Percentiles rank a stretch among this genome's conserved stretches.
Evolutionary conservation across 2,113 vertebrate genomes (phyloP).

Genomic region (Notarius quadriscutis): DNA sequence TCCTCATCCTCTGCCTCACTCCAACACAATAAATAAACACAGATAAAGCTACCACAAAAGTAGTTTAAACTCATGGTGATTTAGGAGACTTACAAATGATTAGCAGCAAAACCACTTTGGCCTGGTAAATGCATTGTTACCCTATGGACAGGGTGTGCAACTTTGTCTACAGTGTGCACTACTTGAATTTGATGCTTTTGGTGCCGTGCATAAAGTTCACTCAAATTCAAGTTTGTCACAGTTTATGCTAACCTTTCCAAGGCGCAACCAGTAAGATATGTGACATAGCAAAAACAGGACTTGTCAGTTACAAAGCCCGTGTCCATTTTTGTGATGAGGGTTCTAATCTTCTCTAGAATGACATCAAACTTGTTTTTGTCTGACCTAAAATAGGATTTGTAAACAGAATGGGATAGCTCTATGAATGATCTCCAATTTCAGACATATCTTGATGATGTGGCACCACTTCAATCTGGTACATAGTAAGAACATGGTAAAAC

Average conservation of each 20-base stretch:
- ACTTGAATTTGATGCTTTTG: not conserved
- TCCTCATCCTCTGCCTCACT: constrained; percentile 80
- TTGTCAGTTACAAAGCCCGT: not conserved
- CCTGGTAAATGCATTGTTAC: not conserved
- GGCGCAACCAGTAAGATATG: not conserved
- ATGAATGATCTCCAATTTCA: not conserved
- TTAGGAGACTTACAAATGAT: not conserved
- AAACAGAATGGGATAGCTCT: not conserved
- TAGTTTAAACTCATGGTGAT: not conserved
- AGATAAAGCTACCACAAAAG: not conserved
- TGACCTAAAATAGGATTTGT: not conserved
- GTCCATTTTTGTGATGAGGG: not conserved
- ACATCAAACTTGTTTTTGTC: not conserved
- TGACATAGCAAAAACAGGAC: not conserved
- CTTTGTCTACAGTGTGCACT: not conserved
- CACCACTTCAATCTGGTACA: not conserved
- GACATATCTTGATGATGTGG: not conserved
- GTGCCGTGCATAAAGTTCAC: not conserved
- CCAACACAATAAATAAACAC: constrained; percentile 5
- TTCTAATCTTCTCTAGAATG: not conserved
- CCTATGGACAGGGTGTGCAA: not conserved
- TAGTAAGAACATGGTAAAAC: not conserved
- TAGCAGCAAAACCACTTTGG: not conserved
- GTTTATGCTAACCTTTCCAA: not conserved
- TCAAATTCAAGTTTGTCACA: not conserved